Base-by-base conservation (phyloP, 2,888 invertebrate genomes). In the Syritta pipiens region DNA sequence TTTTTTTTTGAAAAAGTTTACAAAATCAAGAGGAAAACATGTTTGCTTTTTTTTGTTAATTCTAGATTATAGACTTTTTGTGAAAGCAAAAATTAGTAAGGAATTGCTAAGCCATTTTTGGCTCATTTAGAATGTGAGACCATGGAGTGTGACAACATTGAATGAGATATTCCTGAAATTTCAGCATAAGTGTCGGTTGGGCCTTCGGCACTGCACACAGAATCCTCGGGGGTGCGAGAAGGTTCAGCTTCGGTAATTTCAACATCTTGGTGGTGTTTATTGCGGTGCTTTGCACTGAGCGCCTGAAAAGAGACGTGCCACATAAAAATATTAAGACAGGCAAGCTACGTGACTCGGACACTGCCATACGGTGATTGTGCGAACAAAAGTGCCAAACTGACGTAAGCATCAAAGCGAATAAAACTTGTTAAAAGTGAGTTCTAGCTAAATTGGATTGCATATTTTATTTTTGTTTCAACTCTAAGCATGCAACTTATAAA, bases 171-270 rank as follows among this genome's bases (percentile, higher is more conserved):
- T 65, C 88, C 88, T 55, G 89, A 89, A 68, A 88, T 85, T 85
- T 89, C 89, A 40, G 86, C 89, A 84, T 86, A 87, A 28, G 88
- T 88, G 77, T 89, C 93, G 81, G 93, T 93, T 74, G 94, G 94
- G 1, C 95, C 96, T 89, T 96, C 96, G 82, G 92, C 93, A 84
- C 96, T 96, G 89, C 96, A 96, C 40, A 96, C 95, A 1, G 96
- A 96, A 89, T 97, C 97, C 88, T 97, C 96, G 7, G 96, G 96
- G 12, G 96, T 96, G 82, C 95, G 92, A 17, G 96, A 96, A 55
- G 94, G 93, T 89, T 96, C 96, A 12, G 93, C 93, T 88, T 94
- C 94, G 82, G 93, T 93, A 65, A 92, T 91, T 87, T 93, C 93
- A 82, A 91, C 90, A 82, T 90, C 92, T 86, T 92, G 91, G 88